These are phyloP conservation scores for Tachina grossa DNA, from an alignment of 2,888 invertebrate genomes.

Conservation along the genomic window DNA sequence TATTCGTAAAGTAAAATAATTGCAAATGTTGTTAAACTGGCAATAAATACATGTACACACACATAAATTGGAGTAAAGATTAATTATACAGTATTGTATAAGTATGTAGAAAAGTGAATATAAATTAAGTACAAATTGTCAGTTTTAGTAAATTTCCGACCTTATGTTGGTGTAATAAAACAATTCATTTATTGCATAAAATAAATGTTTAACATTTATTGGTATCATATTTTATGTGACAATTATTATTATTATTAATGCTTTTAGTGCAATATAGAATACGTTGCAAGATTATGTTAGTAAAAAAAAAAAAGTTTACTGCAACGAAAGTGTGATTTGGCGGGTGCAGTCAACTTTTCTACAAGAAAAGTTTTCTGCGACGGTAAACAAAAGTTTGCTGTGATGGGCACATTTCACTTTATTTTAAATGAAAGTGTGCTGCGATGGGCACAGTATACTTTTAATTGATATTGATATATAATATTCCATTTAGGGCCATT, in stretches of 20 bases:
- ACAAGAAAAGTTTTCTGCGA: too few relatives aligned
- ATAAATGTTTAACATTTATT: slow-evolving; percentile 55
- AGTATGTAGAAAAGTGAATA: slow-evolving; percentile 1
- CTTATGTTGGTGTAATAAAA: slow-evolving; percentile 47
- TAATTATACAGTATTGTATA: slow-evolving; percentile 21
- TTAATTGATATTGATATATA: too few relatives aligned
- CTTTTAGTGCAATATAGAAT: background rate
- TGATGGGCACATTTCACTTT: too few relatives aligned
- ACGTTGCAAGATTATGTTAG: background rate
- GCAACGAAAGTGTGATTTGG: too few relatives aligned
- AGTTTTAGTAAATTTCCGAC: slow-evolving; percentile 45
- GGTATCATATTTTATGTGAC: slow-evolving; percentile 36
- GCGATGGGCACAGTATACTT: too few relatives aligned
- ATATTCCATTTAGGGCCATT: too few relatives aligned
- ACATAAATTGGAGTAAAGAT: slow-evolving; percentile 7
- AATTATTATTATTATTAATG: slow-evolving; percentile 24
- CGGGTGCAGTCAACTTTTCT: too few relatives aligned
- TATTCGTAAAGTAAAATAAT: slow-evolving; percentile 8
- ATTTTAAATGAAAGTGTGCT: too few relatives aligned
- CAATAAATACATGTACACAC: background rate
- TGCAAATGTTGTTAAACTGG: background rate
- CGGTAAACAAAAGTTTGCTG: too few relatives aligned
- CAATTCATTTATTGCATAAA: slow-evolving; percentile 43
- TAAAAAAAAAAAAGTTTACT: background rate
- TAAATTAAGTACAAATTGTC: slow-evolving; percentile 59